Conservation (phyloP, 2,113 vertebrate species). For the Tetrao urogallus region DNA sequence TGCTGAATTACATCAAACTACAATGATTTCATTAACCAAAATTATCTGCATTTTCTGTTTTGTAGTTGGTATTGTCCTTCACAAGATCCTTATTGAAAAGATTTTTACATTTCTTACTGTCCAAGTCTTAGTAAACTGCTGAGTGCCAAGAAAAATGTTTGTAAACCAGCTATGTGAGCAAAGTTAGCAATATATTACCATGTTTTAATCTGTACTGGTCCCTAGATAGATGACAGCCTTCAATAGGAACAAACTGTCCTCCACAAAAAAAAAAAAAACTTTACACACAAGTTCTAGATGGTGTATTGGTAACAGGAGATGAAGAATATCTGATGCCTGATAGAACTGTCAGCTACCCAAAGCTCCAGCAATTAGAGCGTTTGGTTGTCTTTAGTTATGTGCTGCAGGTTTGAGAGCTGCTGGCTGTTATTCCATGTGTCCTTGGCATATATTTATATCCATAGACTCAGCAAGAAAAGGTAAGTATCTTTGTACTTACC, state of each 20-base stretch:
- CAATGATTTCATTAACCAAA: not conserved
- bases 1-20: not conserved
- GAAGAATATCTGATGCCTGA: not conserved
- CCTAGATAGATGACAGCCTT: not conserved
- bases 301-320: not conserved
- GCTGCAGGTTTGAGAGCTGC: not conserved
- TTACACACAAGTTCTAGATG: fast-evolving
- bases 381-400: not conserved
- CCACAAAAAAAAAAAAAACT: not conserved
- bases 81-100: not conserved
- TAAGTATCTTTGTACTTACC: not conserved
- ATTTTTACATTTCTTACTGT: not conserved
- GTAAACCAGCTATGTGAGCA: not conserved
- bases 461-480: not conserved
- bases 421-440: not conserved
- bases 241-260: not conserved
- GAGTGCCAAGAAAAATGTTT: not conserved
- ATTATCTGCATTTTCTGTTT: not conserved
- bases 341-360: not conserved
- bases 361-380: not conserved
- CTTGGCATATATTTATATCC: not conserved
- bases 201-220: not conserved
- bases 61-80: not conserved
- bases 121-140: not conserved
- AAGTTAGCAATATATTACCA: not conserved